phyloP scores from a whole-genome alignment of 2,888 invertebrate species.

The Drosophila mettleri region DNA sequence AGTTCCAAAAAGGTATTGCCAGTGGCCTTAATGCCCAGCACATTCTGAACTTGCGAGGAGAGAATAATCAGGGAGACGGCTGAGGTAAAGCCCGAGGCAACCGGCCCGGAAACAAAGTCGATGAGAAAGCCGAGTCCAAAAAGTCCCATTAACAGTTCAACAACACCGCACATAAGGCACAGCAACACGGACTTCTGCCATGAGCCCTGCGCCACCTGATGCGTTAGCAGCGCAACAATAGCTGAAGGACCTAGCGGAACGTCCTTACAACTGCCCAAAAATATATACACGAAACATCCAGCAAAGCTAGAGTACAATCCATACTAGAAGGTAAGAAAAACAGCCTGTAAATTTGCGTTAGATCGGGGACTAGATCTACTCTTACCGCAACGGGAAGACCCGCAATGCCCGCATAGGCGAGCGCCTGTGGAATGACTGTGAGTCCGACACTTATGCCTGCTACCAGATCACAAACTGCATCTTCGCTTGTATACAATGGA shows the following conservation, averaged over 20 bases:
- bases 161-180: conserved; percentile 90
- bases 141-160: conserved; percentile 92
- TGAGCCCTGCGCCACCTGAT: conserved; percentile 89
- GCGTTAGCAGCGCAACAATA: conserved; percentile 94
- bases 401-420: conserved; percentile 93
- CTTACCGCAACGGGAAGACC: conserved; percentile 90
- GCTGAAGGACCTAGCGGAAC: conserved; percentile 97
- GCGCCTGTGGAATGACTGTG: conserved; percentile 96
- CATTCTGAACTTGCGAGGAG: conserved; percentile 94
- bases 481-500: conserved; percentile 86
- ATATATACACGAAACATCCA: conserved; percentile 95
- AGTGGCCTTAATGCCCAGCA: conserved; percentile 90
- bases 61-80: conserved; percentile 95
- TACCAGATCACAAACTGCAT: conserved; percentile 93
- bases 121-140: conserved; percentile 94
- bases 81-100: conserved; percentile 95
- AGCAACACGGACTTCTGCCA: conserved; percentile 89
- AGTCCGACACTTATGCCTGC: conserved; percentile 96
- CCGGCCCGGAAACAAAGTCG: conserved; percentile 95
- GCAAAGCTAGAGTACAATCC: conserved; percentile 97
- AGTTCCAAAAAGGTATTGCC: conserved; percentile 92
- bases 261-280: conserved; percentile 96
- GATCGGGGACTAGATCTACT: background rate
- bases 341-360: background rate
- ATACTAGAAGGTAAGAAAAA: conserved; percentile 87